Evolutionary conservation across 1,140 invertebrate genomes (phyloP), one percentile per base, ranked within the genome.

Genomic region (Pseudomyrmex concolor): DNA sequence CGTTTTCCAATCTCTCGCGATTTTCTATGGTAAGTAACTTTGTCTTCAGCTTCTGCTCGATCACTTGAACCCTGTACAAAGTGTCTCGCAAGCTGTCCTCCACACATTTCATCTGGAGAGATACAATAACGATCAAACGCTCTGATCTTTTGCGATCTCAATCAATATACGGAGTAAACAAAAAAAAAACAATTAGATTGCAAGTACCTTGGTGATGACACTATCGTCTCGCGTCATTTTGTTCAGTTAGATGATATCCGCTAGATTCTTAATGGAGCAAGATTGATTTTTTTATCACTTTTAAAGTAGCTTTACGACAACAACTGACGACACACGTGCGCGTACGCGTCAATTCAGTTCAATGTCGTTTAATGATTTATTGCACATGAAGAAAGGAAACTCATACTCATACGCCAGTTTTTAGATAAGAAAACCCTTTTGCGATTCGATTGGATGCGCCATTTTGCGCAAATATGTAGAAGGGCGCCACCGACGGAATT

Each of bases 51-150:
- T 92, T 92, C 70, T 88, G 91, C 76, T 94, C 92, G 7, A 94
- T 87, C 3, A 90, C 45, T 19, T 91, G 81, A 3, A 94, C 86
- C 17, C 87, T 87, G 9, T 92, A 83, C 50, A 92, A 83, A 19
- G 90, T 92, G 5, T 91, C 85, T 80, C 92, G 90, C 51, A 95
- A 85, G 2, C 78, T 80, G 43, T 94, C 92, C 68, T 94, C 90
- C 10, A 93, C 86, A 15, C 83, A 76, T 67, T 92, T 89, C n/a
- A 95, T 90, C 94, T 95, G 25, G 84, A 25, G 34, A 55, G 19
- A 84, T 45, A 45, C 17, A 22, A 13, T 7, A 70, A 51, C 59
- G 60, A 62, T 64, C 51, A 34, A 67, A 5, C 2, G 13, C 25
- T 25, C 0, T 2, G 17, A 50, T 50, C 3, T 64, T 1, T 17